Evolutionary conservation across 2,888 invertebrate genomes (phyloP).

Genomic region (Aquatica leii): DNA sequence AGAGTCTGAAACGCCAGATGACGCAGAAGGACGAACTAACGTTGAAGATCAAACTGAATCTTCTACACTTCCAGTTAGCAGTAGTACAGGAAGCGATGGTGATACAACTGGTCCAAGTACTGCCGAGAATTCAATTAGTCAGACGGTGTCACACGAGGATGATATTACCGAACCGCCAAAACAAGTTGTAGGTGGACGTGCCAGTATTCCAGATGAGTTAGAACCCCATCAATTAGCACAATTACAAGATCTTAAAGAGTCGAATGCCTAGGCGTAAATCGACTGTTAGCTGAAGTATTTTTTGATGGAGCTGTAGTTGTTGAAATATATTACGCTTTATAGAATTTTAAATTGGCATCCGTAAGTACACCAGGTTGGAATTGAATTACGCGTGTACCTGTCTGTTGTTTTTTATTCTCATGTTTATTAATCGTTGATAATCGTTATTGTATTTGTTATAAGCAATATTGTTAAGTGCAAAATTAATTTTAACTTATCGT

Average conservation of each 20-base stretch:
- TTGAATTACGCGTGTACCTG: slow-evolving; percentile 24
- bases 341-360: slow-evolving; percentile 35
- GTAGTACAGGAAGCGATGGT: slow-evolving; percentile 73
- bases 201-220: slow-evolving; percentile 87
- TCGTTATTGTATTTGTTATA: slow-evolving; percentile 11
- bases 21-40: slow-evolving; percentile 56
- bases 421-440: slow-evolving; percentile 2
- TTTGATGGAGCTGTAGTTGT: slow-evolving; percentile 37
- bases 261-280: slow-evolving; percentile 76
- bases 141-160: slow-evolving; percentile 53
- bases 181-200: slow-evolving; percentile 78
- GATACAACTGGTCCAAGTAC: slow-evolving; percentile 72
- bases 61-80: slow-evolving; percentile 69
- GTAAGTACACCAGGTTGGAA: slow-evolving; percentile 34
- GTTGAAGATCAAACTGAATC: slow-evolving; percentile 66
- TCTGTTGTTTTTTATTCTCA: slow-evolving; percentile 21
- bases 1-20: slow-evolving; percentile 45
- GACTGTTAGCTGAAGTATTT: slow-evolving; percentile 42
- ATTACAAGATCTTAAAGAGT: slow-evolving; percentile 88
- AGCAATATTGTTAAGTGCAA: slow-evolving; percentile 11
- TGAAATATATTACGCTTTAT: slow-evolving; percentile 33
- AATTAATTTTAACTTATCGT: slow-evolving; percentile 12
- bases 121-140: slow-evolving; percentile 68
- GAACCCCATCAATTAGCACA: slow-evolving; percentile 89
- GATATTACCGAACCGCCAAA: slow-evolving; percentile 69